Evolutionary conservation across 1,140 invertebrate genomes (phyloP).

Genomic region (Pantala flavescens): DNA sequence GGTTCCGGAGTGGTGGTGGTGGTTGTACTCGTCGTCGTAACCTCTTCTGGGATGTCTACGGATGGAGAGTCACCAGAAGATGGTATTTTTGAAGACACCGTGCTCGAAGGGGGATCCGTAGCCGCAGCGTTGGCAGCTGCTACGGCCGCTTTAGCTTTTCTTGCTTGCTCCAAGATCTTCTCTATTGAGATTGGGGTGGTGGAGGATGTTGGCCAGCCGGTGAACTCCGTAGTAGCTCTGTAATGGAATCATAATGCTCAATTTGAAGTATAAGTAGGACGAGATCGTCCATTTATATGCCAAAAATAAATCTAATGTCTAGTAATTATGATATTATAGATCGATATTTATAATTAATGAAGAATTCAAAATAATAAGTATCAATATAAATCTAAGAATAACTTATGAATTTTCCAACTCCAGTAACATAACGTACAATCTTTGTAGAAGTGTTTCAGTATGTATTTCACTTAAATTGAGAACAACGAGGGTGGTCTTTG

Average conservation of each 20-base stretch:
- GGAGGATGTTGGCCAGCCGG: constrained; percentile 74
- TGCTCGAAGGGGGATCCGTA: constrained; percentile 22
- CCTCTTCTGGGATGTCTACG: constrained; percentile 43
- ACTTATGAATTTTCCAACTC: no score
- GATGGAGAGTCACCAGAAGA: constrained; percentile 26
- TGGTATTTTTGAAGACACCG: constrained; percentile 26
- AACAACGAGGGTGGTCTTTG: no score
- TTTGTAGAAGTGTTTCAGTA: no score
- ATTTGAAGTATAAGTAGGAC: constrained; percentile 14
- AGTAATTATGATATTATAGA: no score
- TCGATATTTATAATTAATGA: no score
- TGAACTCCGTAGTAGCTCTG: constrained; percentile 77
- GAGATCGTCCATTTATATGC: constrained; percentile 14
- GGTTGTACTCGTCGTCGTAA: constrained; percentile 62
- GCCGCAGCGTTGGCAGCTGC: constrained; percentile 32
- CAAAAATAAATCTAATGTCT: background rate
- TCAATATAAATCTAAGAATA: no score
- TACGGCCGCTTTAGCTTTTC: constrained; percentile 49
- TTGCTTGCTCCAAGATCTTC: constrained; percentile 54
- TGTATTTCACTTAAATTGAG: no score
- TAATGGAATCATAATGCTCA: constrained; percentile 16
- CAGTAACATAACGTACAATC: no score
- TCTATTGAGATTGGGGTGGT: constrained; percentile 75
- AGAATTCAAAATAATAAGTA: no score
- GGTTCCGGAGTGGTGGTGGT: constrained; percentile 58